Percentiles rank a stretch among this genome's conserved stretches.
phyloP scores from a whole-genome alignment of 1,140 invertebrate species.

The Coboldia fuscipes region DNA sequence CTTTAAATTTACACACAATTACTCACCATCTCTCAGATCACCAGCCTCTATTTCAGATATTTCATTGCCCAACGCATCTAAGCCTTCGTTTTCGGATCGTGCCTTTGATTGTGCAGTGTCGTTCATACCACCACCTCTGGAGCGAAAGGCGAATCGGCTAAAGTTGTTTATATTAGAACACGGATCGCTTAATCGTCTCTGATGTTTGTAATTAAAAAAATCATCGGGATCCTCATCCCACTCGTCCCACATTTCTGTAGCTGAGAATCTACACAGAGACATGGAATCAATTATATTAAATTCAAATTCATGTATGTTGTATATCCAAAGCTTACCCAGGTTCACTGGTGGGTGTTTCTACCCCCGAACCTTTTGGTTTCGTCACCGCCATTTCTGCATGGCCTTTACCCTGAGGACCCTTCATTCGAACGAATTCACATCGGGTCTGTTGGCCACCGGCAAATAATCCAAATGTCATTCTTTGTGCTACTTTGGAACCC shows the following conservation, averaged over 20 bases:
- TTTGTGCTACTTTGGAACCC: slow-evolving; percentile 83
- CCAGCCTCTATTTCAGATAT: slow-evolving; percentile 83
- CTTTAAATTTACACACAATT: not conserved
- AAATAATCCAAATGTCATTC: slow-evolving; percentile 87
- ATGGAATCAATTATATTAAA: too few relatives aligned
- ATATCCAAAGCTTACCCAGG: slow-evolving; percentile 38
- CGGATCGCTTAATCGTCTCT: slow-evolving; percentile 80
- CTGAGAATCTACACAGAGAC: slow-evolving; percentile 28
- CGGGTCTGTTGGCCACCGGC: slow-evolving; percentile 47
- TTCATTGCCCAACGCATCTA: slow-evolving; percentile 60
- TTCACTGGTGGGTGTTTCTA: slow-evolving; percentile 88
- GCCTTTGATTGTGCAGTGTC: slow-evolving; percentile 36
- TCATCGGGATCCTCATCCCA: slow-evolving; percentile 73
- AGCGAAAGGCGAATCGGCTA: slow-evolving; percentile 59
- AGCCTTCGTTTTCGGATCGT: slow-evolving; percentile 76
- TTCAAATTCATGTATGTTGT: too few relatives aligned
- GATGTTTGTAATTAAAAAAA: slow-evolving; percentile 53
- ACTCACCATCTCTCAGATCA: slow-evolving; percentile 75
- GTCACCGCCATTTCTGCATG: slow-evolving; percentile 97
- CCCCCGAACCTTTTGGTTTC: slow-evolving; percentile 70
- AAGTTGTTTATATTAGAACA: slow-evolving; percentile 83
- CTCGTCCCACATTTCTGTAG: slow-evolving; percentile 70
- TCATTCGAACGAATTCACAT: slow-evolving; percentile 95
- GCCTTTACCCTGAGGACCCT: slow-evolving; percentile 88
- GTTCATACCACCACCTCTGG: slow-evolving; percentile 28